Evolutionary conservation across 2,888 invertebrate species (phyloP), one percentile per base, ranked within the genome.

Genomic region (Hypomecis atomaria): DNA sequence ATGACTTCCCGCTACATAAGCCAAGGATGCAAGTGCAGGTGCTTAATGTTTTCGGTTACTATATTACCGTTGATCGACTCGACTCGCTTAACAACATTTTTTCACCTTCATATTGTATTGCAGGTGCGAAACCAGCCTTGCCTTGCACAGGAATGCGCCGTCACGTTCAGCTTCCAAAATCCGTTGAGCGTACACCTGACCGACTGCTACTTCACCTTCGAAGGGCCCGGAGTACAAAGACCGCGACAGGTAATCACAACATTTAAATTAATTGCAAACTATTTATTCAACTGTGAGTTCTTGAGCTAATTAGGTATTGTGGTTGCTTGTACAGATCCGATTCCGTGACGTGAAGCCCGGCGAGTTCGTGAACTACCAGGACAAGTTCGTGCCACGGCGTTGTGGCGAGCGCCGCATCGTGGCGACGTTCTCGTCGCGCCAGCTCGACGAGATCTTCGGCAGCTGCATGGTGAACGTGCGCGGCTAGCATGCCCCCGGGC

Each of bases 1-100:
- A 96, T 71, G 96, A 96, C 78, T 95, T 96, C 86, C 93, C 94
- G 23, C 89, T 96, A 53, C 93, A 94, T 58, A 95, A 95, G 80
- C 96, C 96, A 10, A 93, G 93, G 75, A 92, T 96, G 78, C 92
- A 93, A 79, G 92, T 96, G 23, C 93, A 95, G 93, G 95, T 95
- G 82, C 58, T 43, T 23, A 38, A 8, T 59, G 1, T 40, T 59
- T 36, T 44, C 7, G 37, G 8, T 33, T 4, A 23, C 36, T 37
- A 34, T 50, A 44, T 52, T n/a, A 0, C n/a, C 9, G 13, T 42
- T 23, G 1, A 9, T 33, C 9, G 23, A 33, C n/a, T 23, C 23
- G 3, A 47, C 47, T 9, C 10, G 5, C 9, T 37, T 38, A 37
- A 10, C 4, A 40, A 6, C 11, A 50, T 8, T 6, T 13, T 37